phyloP scores from a whole-genome alignment of 2,113 vertebrate genomes.

The Tachysurus fulvidraco region DNA sequence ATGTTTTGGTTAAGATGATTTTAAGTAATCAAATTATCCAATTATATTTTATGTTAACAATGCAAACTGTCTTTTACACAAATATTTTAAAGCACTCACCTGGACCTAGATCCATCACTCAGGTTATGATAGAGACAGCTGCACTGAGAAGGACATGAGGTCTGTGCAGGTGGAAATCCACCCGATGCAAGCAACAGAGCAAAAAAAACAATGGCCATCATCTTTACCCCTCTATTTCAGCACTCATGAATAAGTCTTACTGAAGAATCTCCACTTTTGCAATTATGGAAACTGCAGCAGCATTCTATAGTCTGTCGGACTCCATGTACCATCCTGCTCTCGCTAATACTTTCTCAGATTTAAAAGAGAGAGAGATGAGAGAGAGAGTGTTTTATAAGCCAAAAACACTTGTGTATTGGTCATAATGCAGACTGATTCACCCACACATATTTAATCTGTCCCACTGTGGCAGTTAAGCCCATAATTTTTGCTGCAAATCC shows the following conservation, averaged over 20 bases:
- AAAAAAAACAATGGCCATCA: slow-evolving; percentile 77
- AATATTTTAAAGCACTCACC: slow-evolving; percentile 71
- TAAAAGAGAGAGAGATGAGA: slow-evolving; percentile 83
- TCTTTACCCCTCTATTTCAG: slow-evolving; percentile 66
- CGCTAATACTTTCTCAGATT: slow-evolving; percentile 79
- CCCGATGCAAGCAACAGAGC: slow-evolving; percentile 76
- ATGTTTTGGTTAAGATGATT: neutral
- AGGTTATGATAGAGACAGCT: slow-evolving; percentile 90
- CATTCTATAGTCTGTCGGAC: slow-evolving; percentile 68
- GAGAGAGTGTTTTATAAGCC: slow-evolving; percentile 60
- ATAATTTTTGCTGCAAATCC: slow-evolving; percentile 13
- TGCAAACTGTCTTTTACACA: neutral
- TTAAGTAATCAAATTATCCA: neutral
- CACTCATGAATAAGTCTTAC: slow-evolving; percentile 57
- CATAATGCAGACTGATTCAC: slow-evolving; percentile 68
- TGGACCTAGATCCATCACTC: slow-evolving; percentile 84
- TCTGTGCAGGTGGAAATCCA: slow-evolving; percentile 62
- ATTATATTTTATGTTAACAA: neutral
- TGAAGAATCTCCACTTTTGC: slow-evolving; percentile 55
- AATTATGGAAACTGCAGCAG: slow-evolving; percentile 63
- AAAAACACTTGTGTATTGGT: slow-evolving; percentile 69
- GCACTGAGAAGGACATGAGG: slow-evolving; percentile 87
- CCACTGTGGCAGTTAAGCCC: slow-evolving; percentile 66
- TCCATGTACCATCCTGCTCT: slow-evolving; percentile 75
- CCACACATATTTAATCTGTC: slow-evolving; percentile 45